Evolutionary conservation across 2,113 vertebrate genomes (phyloP).

Genomic region (Rhinoderma darwinii): DNA sequence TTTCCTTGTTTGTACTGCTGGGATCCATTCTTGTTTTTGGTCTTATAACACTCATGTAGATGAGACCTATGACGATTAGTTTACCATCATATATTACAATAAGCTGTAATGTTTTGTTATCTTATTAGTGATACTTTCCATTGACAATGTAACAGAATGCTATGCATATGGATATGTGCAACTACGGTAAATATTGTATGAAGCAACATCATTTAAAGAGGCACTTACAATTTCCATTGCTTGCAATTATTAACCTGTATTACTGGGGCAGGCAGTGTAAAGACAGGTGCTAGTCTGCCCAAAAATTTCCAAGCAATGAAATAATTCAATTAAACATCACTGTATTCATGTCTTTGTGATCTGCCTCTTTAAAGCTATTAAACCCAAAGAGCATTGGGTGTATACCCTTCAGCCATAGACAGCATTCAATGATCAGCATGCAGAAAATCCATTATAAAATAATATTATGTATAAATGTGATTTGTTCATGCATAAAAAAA

Average conservation of each 20-base stretch:
- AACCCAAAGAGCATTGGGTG: not conserved
- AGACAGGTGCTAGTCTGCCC: not conserved
- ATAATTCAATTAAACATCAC: not conserved
- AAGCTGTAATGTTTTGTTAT: not conserved
- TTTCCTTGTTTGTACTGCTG: not conserved
- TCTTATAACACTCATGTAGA: not conserved
- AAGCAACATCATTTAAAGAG: constrained; percentile 39
- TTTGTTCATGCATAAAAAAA: constrained; percentile 67
- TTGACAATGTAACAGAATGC: constrained; percentile 13
- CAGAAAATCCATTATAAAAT: not conserved
- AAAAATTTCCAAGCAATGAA: not conserved
- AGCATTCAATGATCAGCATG: not conserved
- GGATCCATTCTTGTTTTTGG: not conserved
- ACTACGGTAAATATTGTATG: not conserved
- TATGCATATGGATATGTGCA: not conserved
- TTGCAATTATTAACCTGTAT: not conserved
- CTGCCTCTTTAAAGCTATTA: constrained; percentile 27
- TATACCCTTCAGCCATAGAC: not conserved
- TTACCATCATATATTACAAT: not conserved
- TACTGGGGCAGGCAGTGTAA: not conserved
- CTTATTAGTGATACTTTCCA: not conserved
- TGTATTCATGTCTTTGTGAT: not conserved
- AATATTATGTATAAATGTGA: constrained; percentile 34
- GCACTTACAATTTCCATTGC: not conserved
- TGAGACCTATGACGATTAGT: not conserved